A percentile compares a stretch with the other conserved stretches of the same genome.
Conservation (phyloP, 2,113 vertebrate species). For the Brachionichthys hirsutus region DNA sequence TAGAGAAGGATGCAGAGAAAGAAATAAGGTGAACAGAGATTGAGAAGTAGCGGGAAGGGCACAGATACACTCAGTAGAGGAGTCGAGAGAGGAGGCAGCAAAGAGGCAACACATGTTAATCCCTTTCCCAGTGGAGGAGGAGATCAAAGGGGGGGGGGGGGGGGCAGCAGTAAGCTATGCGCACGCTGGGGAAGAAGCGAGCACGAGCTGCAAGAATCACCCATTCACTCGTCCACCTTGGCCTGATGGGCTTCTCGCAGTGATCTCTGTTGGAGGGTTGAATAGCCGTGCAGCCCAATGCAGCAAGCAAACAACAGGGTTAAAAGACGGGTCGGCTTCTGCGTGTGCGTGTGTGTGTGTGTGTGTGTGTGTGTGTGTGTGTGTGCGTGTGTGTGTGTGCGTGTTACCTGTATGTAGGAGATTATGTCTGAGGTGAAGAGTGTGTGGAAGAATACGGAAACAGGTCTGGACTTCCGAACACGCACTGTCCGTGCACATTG, state of each 20-base stretch:
- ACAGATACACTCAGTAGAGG: slow-evolving; percentile 42
- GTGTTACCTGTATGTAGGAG: slow-evolving; percentile 84
- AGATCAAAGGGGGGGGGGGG: slow-evolving; percentile 46
- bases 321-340: slow-evolving; percentile 9
- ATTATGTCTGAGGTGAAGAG: slow-evolving; percentile 86
- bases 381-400: slow-evolving; percentile 18
- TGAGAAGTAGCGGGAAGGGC: slow-evolving; percentile 49
- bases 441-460: slow-evolving; percentile 85
- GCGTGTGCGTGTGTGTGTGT: too few species aligned
- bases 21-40: slow-evolving; percentile 53
- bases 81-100: slow-evolving; percentile 69
- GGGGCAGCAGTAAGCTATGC: slow-evolving; percentile 31
- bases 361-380: slow-evolving; percentile 9
- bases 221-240: slow-evolving; percentile 21
- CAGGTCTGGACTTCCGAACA: slow-evolving; percentile 76
- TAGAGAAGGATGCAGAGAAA: slow-evolving; percentile 37
- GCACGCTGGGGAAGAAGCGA: slow-evolving; percentile 15
- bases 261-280: slow-evolving; percentile 25
- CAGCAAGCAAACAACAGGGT: slow-evolving; percentile 27
- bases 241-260: slow-evolving; percentile 32
- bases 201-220: slow-evolving; percentile 16
- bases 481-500: slow-evolving; percentile 78
- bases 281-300: slow-evolving; percentile 30
- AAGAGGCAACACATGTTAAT: slow-evolving; percentile 64
- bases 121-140: slow-evolving; percentile 53